These are phyloP conservation scores for Acanthochromis polyacanthus DNA, from an alignment of 2,113 vertebrate genomes.

Conservation along the genomic window DNA sequence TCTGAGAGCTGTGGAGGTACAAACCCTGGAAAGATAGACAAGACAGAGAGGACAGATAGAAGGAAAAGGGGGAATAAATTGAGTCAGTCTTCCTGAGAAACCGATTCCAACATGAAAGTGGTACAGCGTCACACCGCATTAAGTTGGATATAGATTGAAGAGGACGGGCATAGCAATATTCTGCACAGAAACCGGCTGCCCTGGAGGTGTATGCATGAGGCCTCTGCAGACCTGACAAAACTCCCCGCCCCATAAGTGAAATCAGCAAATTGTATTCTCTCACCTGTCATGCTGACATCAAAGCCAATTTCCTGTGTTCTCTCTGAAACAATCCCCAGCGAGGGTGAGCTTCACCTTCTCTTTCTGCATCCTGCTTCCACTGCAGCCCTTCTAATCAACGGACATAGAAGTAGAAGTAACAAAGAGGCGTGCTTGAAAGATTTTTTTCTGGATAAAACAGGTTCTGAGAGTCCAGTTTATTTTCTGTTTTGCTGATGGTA, in stretches of 20 bases:
- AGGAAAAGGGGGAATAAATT: conserved; percentile 4
- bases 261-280: conserved; percentile 52
- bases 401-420: neutral
- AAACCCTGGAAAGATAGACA: conserved; percentile 43
- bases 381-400: neutral
- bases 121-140: conserved; percentile 59
- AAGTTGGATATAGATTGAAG: conserved; percentile 50
- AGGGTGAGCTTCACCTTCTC: conserved; percentile 3
- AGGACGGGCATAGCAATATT: conserved; percentile 49
- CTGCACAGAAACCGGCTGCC: conserved; percentile 37
- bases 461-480: neutral
- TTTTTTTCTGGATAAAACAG: neutral
- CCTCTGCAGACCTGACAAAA: conserved; percentile 46
- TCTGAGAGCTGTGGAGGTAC: conserved; percentile 23
- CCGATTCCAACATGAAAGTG: conserved; percentile 75
- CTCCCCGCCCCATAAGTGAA: conserved; percentile 42
- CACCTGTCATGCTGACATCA: conserved; percentile 62
- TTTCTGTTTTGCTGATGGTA: neutral
- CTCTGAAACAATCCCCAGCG: conserved; percentile 29
- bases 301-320: conserved; percentile 54
- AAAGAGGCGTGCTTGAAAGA: neutral
- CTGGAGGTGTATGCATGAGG: conserved; percentile 21
- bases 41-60: conserved; percentile 34
- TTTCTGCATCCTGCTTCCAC: neutral
- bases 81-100: conserved; percentile 53